Base-by-base conservation (phyloP, 2,888 invertebrate species). In the Hypselothyrea guttata region DNA sequence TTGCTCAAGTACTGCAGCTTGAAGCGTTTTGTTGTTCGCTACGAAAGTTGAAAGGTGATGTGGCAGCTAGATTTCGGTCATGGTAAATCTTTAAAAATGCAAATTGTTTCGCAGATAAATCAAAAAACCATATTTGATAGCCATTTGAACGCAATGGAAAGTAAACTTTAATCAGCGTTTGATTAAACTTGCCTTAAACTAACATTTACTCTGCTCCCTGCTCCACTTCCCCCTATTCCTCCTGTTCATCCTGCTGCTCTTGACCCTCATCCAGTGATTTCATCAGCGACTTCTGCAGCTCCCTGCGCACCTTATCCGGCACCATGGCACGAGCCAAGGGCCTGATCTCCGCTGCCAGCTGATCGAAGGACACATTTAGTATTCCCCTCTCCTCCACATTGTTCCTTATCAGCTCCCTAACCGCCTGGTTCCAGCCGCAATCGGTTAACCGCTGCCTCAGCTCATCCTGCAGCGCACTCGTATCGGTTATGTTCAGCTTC, bases 341-440 rank as follows among this genome's bases (percentile, higher is more conserved):
- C 8, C 97, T 97, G 0, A 97, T 94, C 88, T 94, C 93, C 7
- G 93, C 91, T 15, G 96, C 93, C 59, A 98, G 88, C 75, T 93
- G 94, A 83, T 97, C 97, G 40, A 96, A 94, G 1, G 94, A 94
- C 55, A 91, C 92, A 54, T 92, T 91, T 28, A 7, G n/a, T 0
- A 57, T 66, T 1, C 68, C 78, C 33, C 94, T 95, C 88, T 96
- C 95, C 81, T 94, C 94, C 1, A 97, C 94, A n/a, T 93, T 92
- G 89, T 96, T 95, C 75, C 96, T 93, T 86, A 97, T 96, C 57
- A 96, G 92, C 85, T 95, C 91, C 87, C 95, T 94, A 0, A 98
- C 94, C 91, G 97, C 94, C 88, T 97, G 97, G 78, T 95, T 92
- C 97, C 98, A 98, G 1, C 97, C 97, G 90, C 97, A 97, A 90